Evolutionary conservation across 2,797 vertebrate species (phyloP), one percentile per base, ranked within the genome.

Genomic region (Acanthurus tractus): DNA sequence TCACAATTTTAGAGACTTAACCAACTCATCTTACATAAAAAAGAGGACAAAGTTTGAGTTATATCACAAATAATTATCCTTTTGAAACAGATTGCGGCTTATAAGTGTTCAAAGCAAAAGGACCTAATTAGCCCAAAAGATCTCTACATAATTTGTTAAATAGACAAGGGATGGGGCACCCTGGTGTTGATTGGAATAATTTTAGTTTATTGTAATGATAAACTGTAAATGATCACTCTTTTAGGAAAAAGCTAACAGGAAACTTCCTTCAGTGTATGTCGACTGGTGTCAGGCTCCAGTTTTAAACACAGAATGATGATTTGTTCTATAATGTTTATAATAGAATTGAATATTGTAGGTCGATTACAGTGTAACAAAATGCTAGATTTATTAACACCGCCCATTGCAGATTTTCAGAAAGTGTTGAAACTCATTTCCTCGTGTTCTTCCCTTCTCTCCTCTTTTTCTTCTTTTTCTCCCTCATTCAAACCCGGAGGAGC

Each of bases 21-120:
- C 3, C 25, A 46, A 77, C 48, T 76, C 36, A 42, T 42, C 67
- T 83, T 38, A 56, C 71, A 72, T 79, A 54, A 86, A 76, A 81
- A 50, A 61, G 23, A 75, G 10, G 70, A 64, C 15, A 38, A 25
- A 12, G 10, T 61, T n/a, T 56, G 70, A 58, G n/a, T 65, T 53
- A 65, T 40, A 22, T 63, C 23, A 82, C 55, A 79, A 46, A 58
- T 52, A 57, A 52, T 67, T 20, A 54, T 14, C 1, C 25, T 20
- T 22, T 69, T 12, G 0, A 23, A 53, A 70, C 44, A 11, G 14
- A 45, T 38, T 58, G 62, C 54, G 52, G 45, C 63, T 8, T 20
- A 1, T 63, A 61, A 53, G 13, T 15, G 15, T 36, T 8, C 59
- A 11, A 70, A 65, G 25, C 25, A 66, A 50, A 45, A 14, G 52